A percentile compares a stretch with the other conserved stretches of the same genome.
These are phyloP conservation scores for Atlantisia rogersi DNA, from an alignment of 2,113 vertebrate species.

Conservation along the genomic window DNA sequence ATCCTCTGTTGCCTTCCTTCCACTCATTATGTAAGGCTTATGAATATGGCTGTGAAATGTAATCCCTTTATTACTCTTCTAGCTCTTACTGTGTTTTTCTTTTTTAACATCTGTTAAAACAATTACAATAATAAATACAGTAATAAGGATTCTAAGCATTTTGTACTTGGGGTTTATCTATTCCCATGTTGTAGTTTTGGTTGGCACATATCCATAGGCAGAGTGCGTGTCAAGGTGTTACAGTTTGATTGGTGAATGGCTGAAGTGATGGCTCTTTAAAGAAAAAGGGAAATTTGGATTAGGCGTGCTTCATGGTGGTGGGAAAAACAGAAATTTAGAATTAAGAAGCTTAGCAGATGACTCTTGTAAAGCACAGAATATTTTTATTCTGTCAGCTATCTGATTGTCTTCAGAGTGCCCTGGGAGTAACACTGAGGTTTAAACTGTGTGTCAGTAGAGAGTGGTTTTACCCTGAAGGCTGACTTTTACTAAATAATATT, in stretches of 20 bases:
- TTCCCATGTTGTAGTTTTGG: not conserved
- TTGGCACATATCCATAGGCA: not conserved
- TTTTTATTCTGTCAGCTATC: not conserved
- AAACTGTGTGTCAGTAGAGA: not conserved
- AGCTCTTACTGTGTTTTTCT: not conserved
- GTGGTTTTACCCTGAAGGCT: not conserved
- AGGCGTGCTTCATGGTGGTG: not conserved
- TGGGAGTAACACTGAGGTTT: not conserved
- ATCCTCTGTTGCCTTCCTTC: not conserved
- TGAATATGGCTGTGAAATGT: not conserved
- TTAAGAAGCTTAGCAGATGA: not conserved
- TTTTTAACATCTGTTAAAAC: not conserved
- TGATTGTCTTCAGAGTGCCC: not conserved
- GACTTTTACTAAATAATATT: not conserved
- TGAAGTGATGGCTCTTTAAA: not conserved
- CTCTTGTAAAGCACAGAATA: not conserved
- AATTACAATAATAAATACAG: not conserved
- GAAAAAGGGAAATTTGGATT: not conserved
- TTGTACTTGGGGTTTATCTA: not conserved
- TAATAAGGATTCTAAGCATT: not conserved
- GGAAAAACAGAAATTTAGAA: not conserved
- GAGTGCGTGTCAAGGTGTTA: not conserved
- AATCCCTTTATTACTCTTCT: conserved; percentile 6
- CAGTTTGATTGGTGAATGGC: not conserved
- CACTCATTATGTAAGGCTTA: not conserved